Evolutionary conservation across 1,140 invertebrate genomes (phyloP).

Genomic region (Zaprionus davidi): DNA sequence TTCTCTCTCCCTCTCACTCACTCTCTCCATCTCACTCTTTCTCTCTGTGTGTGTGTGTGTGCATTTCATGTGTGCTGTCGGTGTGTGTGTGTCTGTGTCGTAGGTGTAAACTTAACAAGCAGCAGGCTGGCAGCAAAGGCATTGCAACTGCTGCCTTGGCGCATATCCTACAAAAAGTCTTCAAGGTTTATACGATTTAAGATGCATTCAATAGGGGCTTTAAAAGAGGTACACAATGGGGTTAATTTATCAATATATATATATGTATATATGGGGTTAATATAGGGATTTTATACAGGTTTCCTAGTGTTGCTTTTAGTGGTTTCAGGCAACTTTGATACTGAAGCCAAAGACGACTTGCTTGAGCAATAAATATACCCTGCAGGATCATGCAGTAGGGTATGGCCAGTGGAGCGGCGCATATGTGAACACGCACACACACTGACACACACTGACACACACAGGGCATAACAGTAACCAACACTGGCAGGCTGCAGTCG

Average conservation of each 20-base stretch:
- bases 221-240: accelerated
- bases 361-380: not conserved
- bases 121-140: not conserved
- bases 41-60: slow-evolving; percentile 20
- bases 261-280: not conserved
- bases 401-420: slow-evolving; percentile 16
- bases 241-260: too few relatives aligned
- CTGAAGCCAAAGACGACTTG: too few relatives aligned
- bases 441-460: not conserved
- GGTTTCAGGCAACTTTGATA: too few relatives aligned
- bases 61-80: slow-evolving; percentile 10
- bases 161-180: slow-evolving; percentile 9
- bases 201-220: not conserved
- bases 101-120: slow-evolving; percentile 54
- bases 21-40: slow-evolving; percentile 8
- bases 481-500: slow-evolving; percentile 14
- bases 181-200: not conserved
- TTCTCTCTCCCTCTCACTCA: slow-evolving; percentile 11
- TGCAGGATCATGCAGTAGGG: not conserved
- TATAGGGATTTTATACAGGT: too few relatives aligned
- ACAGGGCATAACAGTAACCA: not conserved
- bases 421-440: slow-evolving; percentile 39
- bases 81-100: slow-evolving; percentile 16
- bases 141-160: not conserved
- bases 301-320: too few relatives aligned